These are phyloP conservation scores for Scomber japonicus DNA, from an alignment of 2,113 vertebrate species.

Conservation along the genomic window DNA sequence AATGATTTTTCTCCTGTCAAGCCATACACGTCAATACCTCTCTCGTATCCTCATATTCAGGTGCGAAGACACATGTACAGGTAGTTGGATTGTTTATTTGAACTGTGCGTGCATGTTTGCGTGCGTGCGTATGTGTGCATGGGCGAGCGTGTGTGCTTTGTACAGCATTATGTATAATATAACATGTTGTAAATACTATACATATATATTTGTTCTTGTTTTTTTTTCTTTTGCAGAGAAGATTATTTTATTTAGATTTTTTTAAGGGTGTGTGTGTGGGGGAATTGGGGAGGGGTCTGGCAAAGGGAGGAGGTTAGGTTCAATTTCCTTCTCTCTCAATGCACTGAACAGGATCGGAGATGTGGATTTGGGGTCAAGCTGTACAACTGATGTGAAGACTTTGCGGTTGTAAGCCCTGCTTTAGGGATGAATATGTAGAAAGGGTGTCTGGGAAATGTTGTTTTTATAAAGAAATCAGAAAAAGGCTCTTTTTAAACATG, in stretches of 20 bases:
- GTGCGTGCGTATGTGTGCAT: slow-evolving; percentile 40
- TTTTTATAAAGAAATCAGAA: slow-evolving; percentile 73
- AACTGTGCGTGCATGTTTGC: slow-evolving; percentile 56
- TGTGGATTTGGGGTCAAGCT: slow-evolving; percentile 61
- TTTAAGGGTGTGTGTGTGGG: slow-evolving; percentile 46
- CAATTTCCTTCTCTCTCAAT: slow-evolving; percentile 60
- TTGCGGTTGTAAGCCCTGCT: slow-evolving; percentile 48
- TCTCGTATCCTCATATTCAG: slow-evolving; percentile 90
- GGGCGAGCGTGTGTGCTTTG: slow-evolving; percentile 57
- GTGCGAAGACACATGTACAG: slow-evolving; percentile 88
- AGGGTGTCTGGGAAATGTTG: slow-evolving; percentile 57
- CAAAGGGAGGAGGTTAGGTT: slow-evolving; percentile 48
- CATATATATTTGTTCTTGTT: slow-evolving; percentile 74
- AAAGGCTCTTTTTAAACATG: slow-evolving; percentile 65
- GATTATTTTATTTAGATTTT: slow-evolving; percentile 77
- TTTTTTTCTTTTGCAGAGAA: slow-evolving; percentile 73
- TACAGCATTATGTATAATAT: slow-evolving; percentile 75
- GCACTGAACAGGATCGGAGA: slow-evolving; percentile 77
- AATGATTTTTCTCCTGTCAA: slow-evolving; percentile 85
- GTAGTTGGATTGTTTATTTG: slow-evolving; percentile 77
- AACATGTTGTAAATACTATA: slow-evolving; percentile 79
- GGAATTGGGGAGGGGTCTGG: slow-evolving; percentile 20
- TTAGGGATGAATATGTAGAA: slow-evolving; percentile 50
- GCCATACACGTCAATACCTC: slow-evolving; percentile 99
- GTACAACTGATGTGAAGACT: slow-evolving; percentile 67